Percentiles rank a stretch among this genome's conserved stretches.
phyloP scores from a whole-genome alignment of 1,140 invertebrate genomes.

The Calephelis nemesis region DNA sequence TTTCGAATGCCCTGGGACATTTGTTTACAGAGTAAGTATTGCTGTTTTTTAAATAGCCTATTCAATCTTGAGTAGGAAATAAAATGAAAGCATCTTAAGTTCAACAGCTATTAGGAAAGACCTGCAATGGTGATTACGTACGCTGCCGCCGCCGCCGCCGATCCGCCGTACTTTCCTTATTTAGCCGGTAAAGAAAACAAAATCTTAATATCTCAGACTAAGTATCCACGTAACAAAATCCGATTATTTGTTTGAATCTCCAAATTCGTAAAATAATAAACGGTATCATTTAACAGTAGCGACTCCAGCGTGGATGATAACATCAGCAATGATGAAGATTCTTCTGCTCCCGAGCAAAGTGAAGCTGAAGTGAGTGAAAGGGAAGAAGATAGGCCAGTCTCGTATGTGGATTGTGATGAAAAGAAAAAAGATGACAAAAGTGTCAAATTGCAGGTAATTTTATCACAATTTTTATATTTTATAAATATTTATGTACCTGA shows the following conservation, averaged over 20 bases:
- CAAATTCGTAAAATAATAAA: background rate
- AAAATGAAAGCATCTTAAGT: no score
- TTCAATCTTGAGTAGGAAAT: no score
- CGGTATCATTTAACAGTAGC: constrained; percentile 51
- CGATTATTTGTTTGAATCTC: no score
- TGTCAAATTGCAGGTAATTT: constrained; percentile 59
- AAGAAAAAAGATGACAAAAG: constrained; percentile 56
- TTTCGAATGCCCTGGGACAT: constrained; percentile 86
- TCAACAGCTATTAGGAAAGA: no score
- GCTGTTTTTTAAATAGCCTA: background rate
- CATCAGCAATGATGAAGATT: constrained; percentile 84
- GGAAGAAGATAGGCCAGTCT: constrained; percentile 54
- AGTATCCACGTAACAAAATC: no score
- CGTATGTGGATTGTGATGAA: constrained; percentile 51
- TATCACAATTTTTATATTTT: background rate
- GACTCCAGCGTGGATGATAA: constrained; percentile 88
- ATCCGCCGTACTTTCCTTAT: no score
- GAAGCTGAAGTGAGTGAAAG: constrained; percentile 66
- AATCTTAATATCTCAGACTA: no score
- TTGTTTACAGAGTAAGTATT: constrained; percentile 81
- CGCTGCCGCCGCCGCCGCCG: no score
- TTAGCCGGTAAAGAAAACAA: no score
- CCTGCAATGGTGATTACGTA: no score
- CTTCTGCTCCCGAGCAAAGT: constrained; percentile 82
- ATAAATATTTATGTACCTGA: no score